Conservation (phyloP, 2,888 invertebrate genomes). For the Agrochola macilenta region DNA sequence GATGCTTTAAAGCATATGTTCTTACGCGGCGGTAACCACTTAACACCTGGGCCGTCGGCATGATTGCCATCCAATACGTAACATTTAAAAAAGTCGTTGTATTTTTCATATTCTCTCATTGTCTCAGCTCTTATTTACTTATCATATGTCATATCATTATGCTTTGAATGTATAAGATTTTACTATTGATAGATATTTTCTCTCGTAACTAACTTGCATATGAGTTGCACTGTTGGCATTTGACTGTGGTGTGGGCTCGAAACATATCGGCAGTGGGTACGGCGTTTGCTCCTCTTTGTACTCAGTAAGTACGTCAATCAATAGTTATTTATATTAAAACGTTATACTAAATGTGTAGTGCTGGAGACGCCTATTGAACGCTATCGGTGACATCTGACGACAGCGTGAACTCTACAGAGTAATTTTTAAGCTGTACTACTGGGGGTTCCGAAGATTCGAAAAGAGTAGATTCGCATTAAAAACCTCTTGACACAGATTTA, state of each 20-base stretch:
- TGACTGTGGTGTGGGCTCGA: slow-evolving; percentile 15
- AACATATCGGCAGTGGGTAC: not conserved
- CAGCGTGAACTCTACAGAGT: not conserved
- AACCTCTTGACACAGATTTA: not conserved
- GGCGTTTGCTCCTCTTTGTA: slow-evolving; percentile 1
- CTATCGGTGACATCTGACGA: not conserved
- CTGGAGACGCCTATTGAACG: not conserved
- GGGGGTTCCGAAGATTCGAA: not conserved
- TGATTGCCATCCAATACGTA: not conserved
- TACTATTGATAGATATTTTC: not conserved
- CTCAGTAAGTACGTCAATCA: slow-evolving; percentile 33
- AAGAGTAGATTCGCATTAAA: not conserved
- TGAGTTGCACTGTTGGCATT: slow-evolving; percentile 2
- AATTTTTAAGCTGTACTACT: not conserved
- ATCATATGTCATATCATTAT: not conserved
- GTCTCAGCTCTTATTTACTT: slow-evolving; percentile 2
- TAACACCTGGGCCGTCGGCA: not conserved
- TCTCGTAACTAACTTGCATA: not conserved
- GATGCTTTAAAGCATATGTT: not conserved
- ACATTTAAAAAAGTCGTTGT: not conserved
- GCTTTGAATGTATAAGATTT: slow-evolving; percentile 14
- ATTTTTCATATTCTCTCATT: not conserved
- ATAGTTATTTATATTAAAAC: not conserved
- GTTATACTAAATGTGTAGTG: not conserved
- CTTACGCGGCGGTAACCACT: not conserved